These are phyloP conservation scores for Hirtodrosophila trivittata DNA, from an alignment of 2,888 invertebrate species.

Conservation along the genomic window DNA sequence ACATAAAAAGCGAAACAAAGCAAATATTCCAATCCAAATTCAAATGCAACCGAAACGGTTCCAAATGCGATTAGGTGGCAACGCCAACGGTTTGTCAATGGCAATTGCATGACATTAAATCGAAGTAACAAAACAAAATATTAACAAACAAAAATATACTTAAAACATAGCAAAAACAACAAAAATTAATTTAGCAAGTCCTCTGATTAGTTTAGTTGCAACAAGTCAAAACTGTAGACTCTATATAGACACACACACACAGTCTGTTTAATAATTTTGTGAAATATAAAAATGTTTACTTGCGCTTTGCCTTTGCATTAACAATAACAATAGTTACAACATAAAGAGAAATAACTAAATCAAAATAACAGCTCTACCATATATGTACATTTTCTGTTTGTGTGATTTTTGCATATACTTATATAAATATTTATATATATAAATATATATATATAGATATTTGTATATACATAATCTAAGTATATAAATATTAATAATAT, in stretches of 20 bases:
- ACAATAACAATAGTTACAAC: constrained; percentile 22
- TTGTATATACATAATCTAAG: constrained; percentile 9
- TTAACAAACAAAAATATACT: constrained; percentile 39
- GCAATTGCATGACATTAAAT: constrained; percentile 9
- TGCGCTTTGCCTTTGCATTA: constrained; percentile 49
- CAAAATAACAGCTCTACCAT: constrained; percentile 48
- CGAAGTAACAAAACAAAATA: constrained; percentile 16
- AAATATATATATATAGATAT: constrained; percentile 44
- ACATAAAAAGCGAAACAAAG: constrained; percentile 14
- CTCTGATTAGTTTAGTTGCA: constrained; percentile 64
- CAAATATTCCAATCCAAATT: constrained; percentile 41
- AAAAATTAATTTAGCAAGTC: constrained; percentile 52
- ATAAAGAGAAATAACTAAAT: constrained; percentile 5
- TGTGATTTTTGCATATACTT: constrained; percentile 60
- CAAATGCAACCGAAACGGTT: constrained; percentile 42
- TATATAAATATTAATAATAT: constrained; percentile 46
- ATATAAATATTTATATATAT: constrained; percentile 44
- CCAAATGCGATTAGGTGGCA: constrained; percentile 51
- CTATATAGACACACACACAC: constrained; percentile 9
- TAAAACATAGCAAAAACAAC: constrained; percentile 42
- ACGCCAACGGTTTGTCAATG: constrained; percentile 34
- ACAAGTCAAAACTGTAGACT: constrained; percentile 55
- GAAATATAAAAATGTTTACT: constrained; percentile 54
- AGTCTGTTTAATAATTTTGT: constrained; percentile 49
- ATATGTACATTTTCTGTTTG: constrained; percentile 67